Percentiles rank a stretch among this genome's conserved stretches.
These are phyloP conservation scores for Lordiphosa collinella DNA, from an alignment of 1,140 invertebrate species.

Conservation along the genomic window DNA sequence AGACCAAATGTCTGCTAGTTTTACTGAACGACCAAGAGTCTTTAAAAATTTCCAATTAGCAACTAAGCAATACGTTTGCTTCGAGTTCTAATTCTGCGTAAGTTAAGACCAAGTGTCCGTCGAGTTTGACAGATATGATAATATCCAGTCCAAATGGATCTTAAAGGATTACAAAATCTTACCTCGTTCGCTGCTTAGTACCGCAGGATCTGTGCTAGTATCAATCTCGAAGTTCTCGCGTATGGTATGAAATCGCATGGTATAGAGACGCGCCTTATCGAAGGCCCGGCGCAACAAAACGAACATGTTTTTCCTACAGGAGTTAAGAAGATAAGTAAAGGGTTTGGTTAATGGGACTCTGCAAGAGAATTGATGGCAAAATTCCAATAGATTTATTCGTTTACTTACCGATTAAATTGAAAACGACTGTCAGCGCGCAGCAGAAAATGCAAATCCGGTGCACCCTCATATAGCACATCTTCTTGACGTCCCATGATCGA, in stretches of 20 bases:
- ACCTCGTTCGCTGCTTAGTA: slow-evolving; percentile 80
- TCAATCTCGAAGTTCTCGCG: slow-evolving; percentile 86
- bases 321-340: not conserved
- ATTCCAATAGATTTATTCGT: not conserved
- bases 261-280: slow-evolving; percentile 83
- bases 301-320: slow-evolving; percentile 54
- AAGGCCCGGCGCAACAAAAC: slow-evolving; percentile 79
- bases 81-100: too few species aligned
- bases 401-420: slow-evolving; percentile 80
- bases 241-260: slow-evolving; percentile 84
- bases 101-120: too few species aligned
- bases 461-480: slow-evolving; percentile 81
- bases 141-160: too few species aligned
- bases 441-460: slow-evolving; percentile 81
- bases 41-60: too few species aligned
- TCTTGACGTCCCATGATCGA: slow-evolving; percentile 84
- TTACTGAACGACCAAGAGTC: too few species aligned
- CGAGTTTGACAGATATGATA: too few species aligned
- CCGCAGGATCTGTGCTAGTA: slow-evolving; percentile 82
- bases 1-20: too few species aligned
- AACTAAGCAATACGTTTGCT: too few species aligned
- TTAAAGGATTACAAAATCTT: too few species aligned
- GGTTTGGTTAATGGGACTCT: too few species aligned
- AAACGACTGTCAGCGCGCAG: slow-evolving; percentile 81
- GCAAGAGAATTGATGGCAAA: not conserved